Evolutionary conservation across 2,113 vertebrate genomes (phyloP).

Genomic region (Capreolus pygargus): DNA sequence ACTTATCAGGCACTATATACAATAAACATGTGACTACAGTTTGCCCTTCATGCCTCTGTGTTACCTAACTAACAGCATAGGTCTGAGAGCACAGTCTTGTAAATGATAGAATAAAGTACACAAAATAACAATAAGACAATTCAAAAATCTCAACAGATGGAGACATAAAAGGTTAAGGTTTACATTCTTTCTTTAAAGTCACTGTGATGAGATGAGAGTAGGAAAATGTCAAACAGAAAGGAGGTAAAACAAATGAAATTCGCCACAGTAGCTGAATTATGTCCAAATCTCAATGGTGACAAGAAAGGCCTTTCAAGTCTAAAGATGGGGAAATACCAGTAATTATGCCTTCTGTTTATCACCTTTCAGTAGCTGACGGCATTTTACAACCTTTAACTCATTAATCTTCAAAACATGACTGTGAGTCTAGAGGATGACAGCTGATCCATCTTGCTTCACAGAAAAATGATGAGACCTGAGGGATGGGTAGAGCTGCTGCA

Average conservation of each 20-base stretch:
- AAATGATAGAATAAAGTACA: slow-evolving; percentile 57
- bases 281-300: slow-evolving; percentile 64
- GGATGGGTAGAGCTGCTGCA: not conserved
- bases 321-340: slow-evolving; percentile 64
- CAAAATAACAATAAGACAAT: slow-evolving; percentile 47
- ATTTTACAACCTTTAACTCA: slow-evolving; percentile 63
- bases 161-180: slow-evolving; percentile 61
- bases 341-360: slow-evolving; percentile 63
- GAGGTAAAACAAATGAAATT: slow-evolving; percentile 62
- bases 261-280: slow-evolving; percentile 24
- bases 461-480: slow-evolving; percentile 38
- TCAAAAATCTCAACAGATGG: slow-evolving; percentile 47
- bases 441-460: slow-evolving; percentile 22
- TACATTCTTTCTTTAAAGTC: slow-evolving; percentile 55
- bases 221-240: slow-evolving; percentile 60
- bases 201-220: not conserved
- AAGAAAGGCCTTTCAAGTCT: slow-evolving; percentile 62
- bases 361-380: slow-evolving; percentile 27
- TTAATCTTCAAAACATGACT: slow-evolving; percentile 58
- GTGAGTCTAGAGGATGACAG: slow-evolving; percentile 52
- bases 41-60: slow-evolving; percentile 51
- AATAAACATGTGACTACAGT: not conserved
- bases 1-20: not conserved
- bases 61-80: slow-evolving; percentile 59
- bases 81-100: slow-evolving; percentile 47